phyloP scores from a whole-genome alignment of 2,797 vertebrate genomes.

The Sebastolobus altivelis region DNA sequence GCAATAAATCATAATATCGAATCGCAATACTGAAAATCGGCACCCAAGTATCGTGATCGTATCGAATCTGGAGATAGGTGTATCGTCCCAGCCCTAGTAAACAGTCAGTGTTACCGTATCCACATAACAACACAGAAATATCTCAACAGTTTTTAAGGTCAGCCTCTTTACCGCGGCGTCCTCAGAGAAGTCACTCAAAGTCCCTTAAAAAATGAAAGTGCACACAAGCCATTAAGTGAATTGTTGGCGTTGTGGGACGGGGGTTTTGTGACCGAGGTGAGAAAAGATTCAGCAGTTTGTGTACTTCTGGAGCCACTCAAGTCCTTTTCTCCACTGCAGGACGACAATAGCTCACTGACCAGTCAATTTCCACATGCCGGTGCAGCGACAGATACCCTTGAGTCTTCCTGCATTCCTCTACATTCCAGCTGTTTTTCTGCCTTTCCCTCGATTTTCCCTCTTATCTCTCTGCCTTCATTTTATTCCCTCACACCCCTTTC shows the following conservation, averaged over 20 bases:
- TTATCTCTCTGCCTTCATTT: slow-evolving; percentile 51
- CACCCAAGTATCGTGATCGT: too few relatives aligned
- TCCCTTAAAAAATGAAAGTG: slow-evolving; percentile 42
- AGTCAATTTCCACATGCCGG: slow-evolving; percentile 44
- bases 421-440: slow-evolving; percentile 25
- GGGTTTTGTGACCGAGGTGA: slow-evolving; percentile 45
- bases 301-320: slow-evolving; percentile 49
- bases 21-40: too few relatives aligned
- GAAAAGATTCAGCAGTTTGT: slow-evolving; percentile 48
- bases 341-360: slow-evolving; percentile 54
- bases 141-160: slow-evolving; percentile 22
- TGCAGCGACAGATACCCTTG: slow-evolving; percentile 33
- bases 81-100: not conserved
- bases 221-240: slow-evolving; percentile 19
- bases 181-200: slow-evolving; percentile 22
- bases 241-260: slow-evolving; percentile 31
- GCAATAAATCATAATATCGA: too few relatives aligned
- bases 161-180: slow-evolving; percentile 11
- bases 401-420: slow-evolving; percentile 37
- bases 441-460: slow-evolving; percentile 14
- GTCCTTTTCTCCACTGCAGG: slow-evolving; percentile 29
- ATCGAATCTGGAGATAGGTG: too few relatives aligned
- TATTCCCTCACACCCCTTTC: slow-evolving; percentile 25
- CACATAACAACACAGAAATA: not conserved
- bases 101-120: not conserved